A percentile compares a stretch with the other conserved stretches of the same genome.
phyloP scores from a whole-genome alignment of 2,113 vertebrate species.

The Oryzias melastigma region DNA sequence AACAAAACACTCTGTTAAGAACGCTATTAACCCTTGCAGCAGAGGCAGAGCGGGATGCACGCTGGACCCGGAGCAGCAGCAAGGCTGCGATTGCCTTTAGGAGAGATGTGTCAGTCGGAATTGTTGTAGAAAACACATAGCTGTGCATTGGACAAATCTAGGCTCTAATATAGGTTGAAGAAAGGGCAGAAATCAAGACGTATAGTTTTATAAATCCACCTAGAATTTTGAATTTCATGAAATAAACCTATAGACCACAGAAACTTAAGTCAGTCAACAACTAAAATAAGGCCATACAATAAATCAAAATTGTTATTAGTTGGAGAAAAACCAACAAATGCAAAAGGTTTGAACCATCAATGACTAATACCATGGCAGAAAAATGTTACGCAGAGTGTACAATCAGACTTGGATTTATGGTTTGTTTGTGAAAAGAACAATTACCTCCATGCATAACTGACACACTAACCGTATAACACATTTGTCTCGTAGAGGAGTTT shows the following conservation, averaged over 20 bases:
- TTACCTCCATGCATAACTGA: conserved; percentile 60
- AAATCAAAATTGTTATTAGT: not conserved
- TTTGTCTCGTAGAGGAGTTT: conserved; percentile 49
- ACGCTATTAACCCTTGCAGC: conserved; percentile 87
- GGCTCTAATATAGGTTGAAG: not conserved
- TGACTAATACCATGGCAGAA: not conserved
- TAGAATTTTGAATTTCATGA: no score
- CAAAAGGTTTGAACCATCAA: no score
- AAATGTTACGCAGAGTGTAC: conserved; percentile 22
- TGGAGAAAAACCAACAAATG: conserved; percentile 6
- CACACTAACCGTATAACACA: conserved; percentile 66
- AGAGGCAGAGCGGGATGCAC: conserved; percentile 21
- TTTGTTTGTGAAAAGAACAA: conserved; percentile 58
- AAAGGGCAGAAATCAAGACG: not conserved
- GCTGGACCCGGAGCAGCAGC: conserved; percentile 33
- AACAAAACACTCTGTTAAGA: conserved; percentile 78
- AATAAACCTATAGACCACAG: no score
- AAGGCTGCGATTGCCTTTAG: conserved; percentile 22
- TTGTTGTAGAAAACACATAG: conserved; percentile 1
- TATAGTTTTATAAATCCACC: not conserved
- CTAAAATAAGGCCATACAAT: not conserved
- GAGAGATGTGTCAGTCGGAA: conserved; percentile 15
- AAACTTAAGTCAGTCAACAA: no score
- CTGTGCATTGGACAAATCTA: not conserved
- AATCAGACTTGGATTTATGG: conserved; percentile 40